These are phyloP conservation scores for Belonocnema kinseyi DNA, from an alignment of 1,140 invertebrate species.

Conservation along the genomic window DNA sequence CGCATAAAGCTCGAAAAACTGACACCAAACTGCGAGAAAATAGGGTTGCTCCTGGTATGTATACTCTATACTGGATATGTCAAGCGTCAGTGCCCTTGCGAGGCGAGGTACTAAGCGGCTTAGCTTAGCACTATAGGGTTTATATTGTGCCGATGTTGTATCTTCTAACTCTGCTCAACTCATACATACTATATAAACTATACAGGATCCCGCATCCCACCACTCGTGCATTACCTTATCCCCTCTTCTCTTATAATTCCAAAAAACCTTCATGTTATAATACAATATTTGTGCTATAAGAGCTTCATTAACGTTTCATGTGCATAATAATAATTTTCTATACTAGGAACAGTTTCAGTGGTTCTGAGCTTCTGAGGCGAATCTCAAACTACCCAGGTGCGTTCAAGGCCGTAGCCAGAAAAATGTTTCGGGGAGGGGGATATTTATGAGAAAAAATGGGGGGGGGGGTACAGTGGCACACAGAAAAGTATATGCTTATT, in stretches of 20 bases:
- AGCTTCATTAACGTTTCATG: conserved; percentile 2
- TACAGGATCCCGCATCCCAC: conserved; percentile 54
- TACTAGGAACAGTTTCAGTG: background rate
- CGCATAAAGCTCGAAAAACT: background rate
- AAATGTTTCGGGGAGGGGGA: too few relatives aligned
- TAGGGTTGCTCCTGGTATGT: conserved; percentile 11
- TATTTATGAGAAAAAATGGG: too few relatives aligned
- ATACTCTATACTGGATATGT: conserved; percentile 62
- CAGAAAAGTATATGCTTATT: too few relatives aligned
- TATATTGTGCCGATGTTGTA: conserved; percentile 71
- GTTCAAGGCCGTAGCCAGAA: too few relatives aligned
- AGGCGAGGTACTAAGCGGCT: conserved; percentile 73
- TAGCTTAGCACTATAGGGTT: conserved; percentile 70
- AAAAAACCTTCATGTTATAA: conserved; percentile 53
- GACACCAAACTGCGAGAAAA: background rate
- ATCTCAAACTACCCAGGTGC: too few relatives aligned
- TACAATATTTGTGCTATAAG: background rate
- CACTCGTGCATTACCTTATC: conserved; percentile 61
- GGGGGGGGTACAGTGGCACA: too few relatives aligned
- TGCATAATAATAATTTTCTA: background rate
- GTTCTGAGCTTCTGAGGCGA: too few relatives aligned
- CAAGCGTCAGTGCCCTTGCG: conserved; percentile 73
- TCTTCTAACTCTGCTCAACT: conserved; percentile 69
- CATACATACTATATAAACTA: conserved; percentile 48
- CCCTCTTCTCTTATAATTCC: conserved; percentile 61